Evolutionary conservation across 1,140 invertebrate genomes (phyloP), one percentile per base, ranked within the genome.

Genomic region (Elymnias hypermnestra): DNA sequence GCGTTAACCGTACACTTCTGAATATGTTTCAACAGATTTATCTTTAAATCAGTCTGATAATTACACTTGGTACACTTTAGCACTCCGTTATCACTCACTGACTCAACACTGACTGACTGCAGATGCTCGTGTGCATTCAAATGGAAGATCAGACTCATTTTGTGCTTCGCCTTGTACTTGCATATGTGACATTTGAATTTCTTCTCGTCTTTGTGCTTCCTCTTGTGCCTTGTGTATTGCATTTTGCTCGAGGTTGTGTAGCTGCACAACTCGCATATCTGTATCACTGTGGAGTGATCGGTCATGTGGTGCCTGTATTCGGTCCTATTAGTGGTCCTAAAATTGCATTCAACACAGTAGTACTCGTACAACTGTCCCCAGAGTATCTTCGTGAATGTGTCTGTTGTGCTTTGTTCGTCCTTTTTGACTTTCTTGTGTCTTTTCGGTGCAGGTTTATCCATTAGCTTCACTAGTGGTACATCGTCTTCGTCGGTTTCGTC

Each of bases 401-500:
- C 13, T 31, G n/a, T 1, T 2, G 3, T n/a, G 7, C 7, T 15
- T 2, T 23, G 8, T 3, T 25, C 26, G 0, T 25, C 10, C 9
- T 1, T 35, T 23, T 51, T 10, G 15, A 28, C 7, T 21, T 38
- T 13, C 54, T 63, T 4, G 40, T 5, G 3, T 0, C 2, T 48
- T 8, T 60, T 45, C 28, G 46, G 60, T 25, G 21, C 31, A n/a
- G 23, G 46, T 22, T 44, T 59, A 8, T 39, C 45, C 12, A 69
- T 55, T 1, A 83, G 55, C 15, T 53, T 59, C 0, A 66, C 56
- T 0, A 82, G 45, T 0, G 81, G 81, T 2, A 72, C 21, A 46
- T 84, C 77, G 36, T 84, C 81, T 13, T 81, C 77, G 44, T 78
- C 72, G 0, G 74, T 77, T 4, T 71, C 75, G 36, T 76, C 74